These are phyloP conservation scores for Mesembrinibis cayennensis DNA, from an alignment of 2,113 vertebrate genomes.

Conservation along the genomic window DNA sequence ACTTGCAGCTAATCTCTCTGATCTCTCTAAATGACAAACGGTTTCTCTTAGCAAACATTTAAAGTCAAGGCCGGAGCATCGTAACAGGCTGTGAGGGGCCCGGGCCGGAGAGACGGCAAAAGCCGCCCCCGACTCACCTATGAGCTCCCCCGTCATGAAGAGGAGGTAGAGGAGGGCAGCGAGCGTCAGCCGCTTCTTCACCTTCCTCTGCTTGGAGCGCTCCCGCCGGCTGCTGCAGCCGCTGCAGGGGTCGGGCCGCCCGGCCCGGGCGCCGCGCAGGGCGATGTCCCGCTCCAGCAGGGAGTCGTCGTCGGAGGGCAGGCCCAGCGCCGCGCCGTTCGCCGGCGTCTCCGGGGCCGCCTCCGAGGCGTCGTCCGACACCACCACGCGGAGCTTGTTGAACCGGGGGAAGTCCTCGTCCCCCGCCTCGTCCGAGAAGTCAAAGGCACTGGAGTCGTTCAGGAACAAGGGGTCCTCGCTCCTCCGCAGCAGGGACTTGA, in stretches of 20 bases:
- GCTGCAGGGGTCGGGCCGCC: slow-evolving; percentile 80
- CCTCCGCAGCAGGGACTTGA: slow-evolving; percentile 79
- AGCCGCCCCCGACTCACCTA: slow-evolving; percentile 79
- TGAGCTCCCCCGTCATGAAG: slow-evolving; percentile 92
- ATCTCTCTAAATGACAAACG: neutral
- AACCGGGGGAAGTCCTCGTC: slow-evolving; percentile 82
- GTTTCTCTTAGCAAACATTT: neutral
- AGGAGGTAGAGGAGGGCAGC: slow-evolving; percentile 90
- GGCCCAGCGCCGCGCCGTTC: slow-evolving; percentile 75
- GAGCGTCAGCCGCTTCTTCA: slow-evolving; percentile 82
- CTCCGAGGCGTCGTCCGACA: slow-evolving; percentile 81
- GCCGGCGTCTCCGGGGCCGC: slow-evolving; percentile 33
- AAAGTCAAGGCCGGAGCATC: neutral
- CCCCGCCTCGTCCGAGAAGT: slow-evolving; percentile 84
- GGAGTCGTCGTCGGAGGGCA: slow-evolving; percentile 84
- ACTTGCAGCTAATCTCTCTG: neutral
- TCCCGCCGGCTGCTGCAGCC: slow-evolving; percentile 80
- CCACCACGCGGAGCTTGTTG: slow-evolving; percentile 88
- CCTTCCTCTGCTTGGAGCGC: slow-evolving; percentile 70
- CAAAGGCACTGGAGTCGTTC: slow-evolving; percentile 87
- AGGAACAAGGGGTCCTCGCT: slow-evolving; percentile 73
- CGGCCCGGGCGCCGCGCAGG: slow-evolving; percentile 46
- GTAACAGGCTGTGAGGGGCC: neutral
- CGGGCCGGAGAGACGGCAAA: neutral
- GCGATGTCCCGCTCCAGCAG: slow-evolving; percentile 76